Base-by-base conservation (phyloP, 1,140 invertebrate species). In the Oedothorax gibbosus region DNA sequence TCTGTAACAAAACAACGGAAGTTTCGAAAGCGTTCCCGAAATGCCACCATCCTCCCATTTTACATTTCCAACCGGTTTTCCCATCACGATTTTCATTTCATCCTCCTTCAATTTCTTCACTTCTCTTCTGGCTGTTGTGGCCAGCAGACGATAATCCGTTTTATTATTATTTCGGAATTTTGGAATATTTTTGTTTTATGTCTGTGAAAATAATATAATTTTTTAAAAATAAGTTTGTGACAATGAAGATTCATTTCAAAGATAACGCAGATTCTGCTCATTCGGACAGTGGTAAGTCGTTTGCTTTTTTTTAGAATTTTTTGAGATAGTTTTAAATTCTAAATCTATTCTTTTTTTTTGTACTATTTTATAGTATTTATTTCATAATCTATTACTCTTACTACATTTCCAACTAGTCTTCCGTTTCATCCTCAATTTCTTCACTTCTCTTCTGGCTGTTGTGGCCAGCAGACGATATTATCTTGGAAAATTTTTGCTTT, bases 241-340 rank as follows among this genome's bases (percentile, higher is more conserved):
- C 5, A 35, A 81, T 81, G 78, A 81, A 71, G 21, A 81, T 81
- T 18, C 78, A 81, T 51, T 81, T 81, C 54, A 81, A 81, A 81
- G 66, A 81, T 57, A 81, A 81, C 51, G 78, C 65, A 7, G 64
- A 81, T 15, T 53, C 65, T 15, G 11, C 78, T 35, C 21, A 11
- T 14, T 79, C 77, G 10, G 78, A 81, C 18, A 68, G 66, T 57
- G 78, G 78, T 81, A 60, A 18, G 66, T 64, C 11, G 5, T 6
- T 49, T 8, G 0, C 9, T 18, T 53, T 35, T n/a, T 35, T 35
- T 5, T 71, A 7, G 2, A 35, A 35, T 35, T 35, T n/a, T n/a
- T n/a, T n/a, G n/a, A n/a, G n/a, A n/a, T n/a, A n/a, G n/a, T 35
- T 2, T 35, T 2, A 35, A 5, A 35, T 35, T 35, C 35, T 35